Evolutionary conservation across 2,797 vertebrate species (phyloP), one percentile per base, ranked within the genome.

Genomic region (Melanitta fusca): DNA sequence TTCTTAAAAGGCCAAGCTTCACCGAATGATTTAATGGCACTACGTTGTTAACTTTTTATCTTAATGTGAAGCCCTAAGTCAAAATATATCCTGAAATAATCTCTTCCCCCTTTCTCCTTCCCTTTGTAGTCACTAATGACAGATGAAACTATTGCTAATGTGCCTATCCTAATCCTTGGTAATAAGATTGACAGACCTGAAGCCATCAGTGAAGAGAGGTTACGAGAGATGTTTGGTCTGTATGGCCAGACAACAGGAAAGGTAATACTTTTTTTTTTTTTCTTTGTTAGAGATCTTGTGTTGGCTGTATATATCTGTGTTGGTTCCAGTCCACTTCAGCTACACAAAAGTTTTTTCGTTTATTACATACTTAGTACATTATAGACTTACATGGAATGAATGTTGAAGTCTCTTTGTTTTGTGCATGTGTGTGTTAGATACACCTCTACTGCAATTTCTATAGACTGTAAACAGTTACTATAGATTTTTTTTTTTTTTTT

Each of bases 111-210:
- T 96, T 95, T 73, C 30, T 95, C 28, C 45, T 57, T 92, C 64
- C 58, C 65, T 81, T 92, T 96, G 79, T 70, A 99, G 99, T 99
- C 99, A 94, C 97, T 99, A 97, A 99, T 99, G 99, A 99, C 99
- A 95, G 99, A 99, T 91, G 99, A 99, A 98, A 99, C 99, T 88
- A 99, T 99, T 85, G 98, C 99, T 97, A 99, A 99, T 14, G 99
- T 99, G 98, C 99, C 99, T 98, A 99, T 99, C 97, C 97, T 99
- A 82, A 99, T 99, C 97, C 98, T 99, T 95, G 99, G 99, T 77
- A 99, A 99, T 98, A 99, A 99, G 97, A 99, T 99, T 60, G 99
- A 99, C 98, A 98, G 99, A 97, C 98, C 98, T 66, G 99, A 99
- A 96, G 99, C 99, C 96, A 98, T 99, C 97, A 99, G 99, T 64